Base-by-base conservation (phyloP, 2,888 invertebrate species). In the Aromia moschata region DNA sequence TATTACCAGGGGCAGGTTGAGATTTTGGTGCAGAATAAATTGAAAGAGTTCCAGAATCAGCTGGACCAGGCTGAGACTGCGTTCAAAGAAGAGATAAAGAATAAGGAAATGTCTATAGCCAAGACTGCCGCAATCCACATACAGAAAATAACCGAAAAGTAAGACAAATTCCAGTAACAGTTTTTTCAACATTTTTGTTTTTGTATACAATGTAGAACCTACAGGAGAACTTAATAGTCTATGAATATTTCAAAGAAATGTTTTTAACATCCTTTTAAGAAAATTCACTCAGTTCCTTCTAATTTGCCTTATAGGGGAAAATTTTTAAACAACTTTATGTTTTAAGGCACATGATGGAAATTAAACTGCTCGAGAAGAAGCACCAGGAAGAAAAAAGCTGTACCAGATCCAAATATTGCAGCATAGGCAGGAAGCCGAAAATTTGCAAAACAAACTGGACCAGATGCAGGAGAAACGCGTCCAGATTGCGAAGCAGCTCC, bases 1-100 rank as follows among this genome's bases (percentile, higher is more conserved):
- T 89, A 90, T 74, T 93, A 93, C 74, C 93, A 93, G 79, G 87
- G 88, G 65, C 93, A 93, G 80, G 83, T 93, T 9, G 93, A 93
- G 70, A 85, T 87, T 45, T 89, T 92, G 0, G 92, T 93, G 12
- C 82, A 88, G 56, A 85, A 85, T 53, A 93, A 93, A 74, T 81
- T 93, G 57, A 86, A 86, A 69, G 92, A 93, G 79, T 93, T 93
- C 70, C 89, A 90, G 76, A 80, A 80, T 1, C 92, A 93, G 75
- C 79, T 93, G 30, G 92, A 93, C 68, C 79, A 83, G 30, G 89
- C 89, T 0, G 89, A 91, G 77, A 81, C 83, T 15, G 84, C 85
- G 33, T 82, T 91, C 70, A 86, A 87, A 62, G 80, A 81, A 0
- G 89, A 91, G 70, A 82, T 88, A 0, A 84, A 87, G 38, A 84